These are phyloP conservation scores for Aleiodes testaceus DNA, from an alignment of 2,888 invertebrate genomes.

Conservation along the genomic window DNA sequence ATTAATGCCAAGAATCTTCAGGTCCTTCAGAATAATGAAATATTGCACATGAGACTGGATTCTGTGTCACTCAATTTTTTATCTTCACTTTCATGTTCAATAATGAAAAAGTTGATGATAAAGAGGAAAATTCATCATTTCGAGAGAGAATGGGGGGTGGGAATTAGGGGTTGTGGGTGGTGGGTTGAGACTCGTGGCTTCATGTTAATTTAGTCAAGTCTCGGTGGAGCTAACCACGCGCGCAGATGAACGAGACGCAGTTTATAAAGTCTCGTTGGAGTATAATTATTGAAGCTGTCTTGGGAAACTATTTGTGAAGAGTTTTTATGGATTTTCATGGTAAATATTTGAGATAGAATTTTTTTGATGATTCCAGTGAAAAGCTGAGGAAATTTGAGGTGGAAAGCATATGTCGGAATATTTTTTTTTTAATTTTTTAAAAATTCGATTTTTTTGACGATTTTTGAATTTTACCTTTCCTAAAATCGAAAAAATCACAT, in stretches of 20 bases:
- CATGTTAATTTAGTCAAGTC: constrained; percentile 29
- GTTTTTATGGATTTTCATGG: neutral
- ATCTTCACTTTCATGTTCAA: constrained; percentile 32
- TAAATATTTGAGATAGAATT: too few relatives aligned
- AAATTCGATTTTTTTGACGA: too few relatives aligned
- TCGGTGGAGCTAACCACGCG: constrained; percentile 27
- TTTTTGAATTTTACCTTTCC: too few relatives aligned
- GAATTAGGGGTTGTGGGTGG: neutral
- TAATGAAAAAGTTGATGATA: constrained; percentile 1
- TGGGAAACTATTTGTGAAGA: neutral
- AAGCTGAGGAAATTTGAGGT: too few relatives aligned
- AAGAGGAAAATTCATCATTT: constrained; percentile 18
- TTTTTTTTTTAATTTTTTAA: too few relatives aligned
- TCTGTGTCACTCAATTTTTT: constrained; percentile 6
- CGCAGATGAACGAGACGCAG: constrained; percentile 23
- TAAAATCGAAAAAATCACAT: too few relatives aligned
- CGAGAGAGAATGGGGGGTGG: neutral
- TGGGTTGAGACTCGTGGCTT: constrained; percentile 29
- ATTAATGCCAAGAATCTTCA: constrained; percentile 46
- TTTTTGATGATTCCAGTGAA: too few relatives aligned
- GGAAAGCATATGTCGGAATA: too few relatives aligned
- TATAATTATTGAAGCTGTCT: constrained; percentile 18
- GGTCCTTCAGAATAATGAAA: constrained; percentile 55
- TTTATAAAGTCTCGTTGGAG: constrained; percentile 13
- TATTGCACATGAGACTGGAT: constrained; percentile 46